phyloP scores from a whole-genome alignment of 2,888 invertebrate genomes.

The Cyclophora punctaria region DNA sequence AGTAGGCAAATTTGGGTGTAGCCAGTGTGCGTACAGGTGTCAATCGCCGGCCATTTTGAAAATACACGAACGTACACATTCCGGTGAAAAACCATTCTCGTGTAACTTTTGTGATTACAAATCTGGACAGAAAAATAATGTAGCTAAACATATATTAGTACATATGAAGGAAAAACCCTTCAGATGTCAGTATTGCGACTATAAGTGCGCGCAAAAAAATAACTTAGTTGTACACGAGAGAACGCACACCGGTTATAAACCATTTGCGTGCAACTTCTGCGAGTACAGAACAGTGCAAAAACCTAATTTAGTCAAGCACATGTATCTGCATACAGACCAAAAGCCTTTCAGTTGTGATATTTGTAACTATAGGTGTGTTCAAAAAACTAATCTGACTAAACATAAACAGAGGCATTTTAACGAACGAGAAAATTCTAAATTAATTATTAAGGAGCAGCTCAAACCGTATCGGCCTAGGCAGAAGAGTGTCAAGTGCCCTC shows the following conservation, averaged over 20 bases:
- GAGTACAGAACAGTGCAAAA: slow-evolving; percentile 69
- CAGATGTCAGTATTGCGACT: slow-evolving; percentile 67
- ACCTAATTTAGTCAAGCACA: slow-evolving; percentile 69
- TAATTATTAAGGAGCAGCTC: slow-evolving; percentile 39
- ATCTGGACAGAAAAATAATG: slow-evolving; percentile 69
- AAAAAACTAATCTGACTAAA: slow-evolving; percentile 67
- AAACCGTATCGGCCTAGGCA: slow-evolving; percentile 62
- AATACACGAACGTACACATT: slow-evolving; percentile 66
- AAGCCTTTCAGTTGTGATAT: slow-evolving; percentile 68
- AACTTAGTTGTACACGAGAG: slow-evolving; percentile 68
- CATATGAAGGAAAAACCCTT: slow-evolving; percentile 72
- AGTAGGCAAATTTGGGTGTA: slow-evolving; percentile 55
- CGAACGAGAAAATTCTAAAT: slow-evolving; percentile 49
- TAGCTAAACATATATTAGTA: slow-evolving; percentile 67
- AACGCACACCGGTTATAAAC: slow-evolving; percentile 69
- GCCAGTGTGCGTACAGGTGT: slow-evolving; percentile 62
- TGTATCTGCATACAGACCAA: slow-evolving; percentile 69
- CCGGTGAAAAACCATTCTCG: slow-evolving; percentile 65
- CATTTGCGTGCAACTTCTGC: slow-evolving; percentile 66
- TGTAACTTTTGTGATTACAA: slow-evolving; percentile 69
- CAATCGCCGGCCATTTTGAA: slow-evolving; percentile 69
- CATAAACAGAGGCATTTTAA: slow-evolving; percentile 65
- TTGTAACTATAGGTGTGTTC: slow-evolving; percentile 65
- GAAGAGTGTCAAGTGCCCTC: slow-evolving; percentile 58
- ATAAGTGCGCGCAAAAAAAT: slow-evolving; percentile 67